Conservation (phyloP, 2,113 vertebrate genomes). For the Tetraodon nigroviridis region DNA sequence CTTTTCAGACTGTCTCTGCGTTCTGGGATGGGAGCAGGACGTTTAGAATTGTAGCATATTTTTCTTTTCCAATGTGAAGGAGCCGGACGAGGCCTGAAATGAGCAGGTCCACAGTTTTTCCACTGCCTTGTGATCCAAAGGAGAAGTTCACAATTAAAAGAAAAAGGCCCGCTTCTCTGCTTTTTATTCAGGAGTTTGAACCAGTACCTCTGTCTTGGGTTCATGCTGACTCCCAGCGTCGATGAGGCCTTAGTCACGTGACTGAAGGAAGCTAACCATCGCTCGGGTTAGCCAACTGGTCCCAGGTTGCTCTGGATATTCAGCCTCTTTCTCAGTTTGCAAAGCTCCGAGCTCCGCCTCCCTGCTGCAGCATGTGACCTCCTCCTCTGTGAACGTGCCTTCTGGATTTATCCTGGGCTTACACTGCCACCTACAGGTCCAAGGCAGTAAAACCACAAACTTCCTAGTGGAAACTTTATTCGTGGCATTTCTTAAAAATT, state of each 20-base stretch:
- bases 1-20: conserved; percentile 40
- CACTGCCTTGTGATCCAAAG: conserved; percentile 57
- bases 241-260: too few species aligned
- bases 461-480: conserved; percentile 31
- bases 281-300: too few species aligned
- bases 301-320: too few species aligned
- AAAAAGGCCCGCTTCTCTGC: conserved; percentile 1
- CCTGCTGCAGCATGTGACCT: too few species aligned
- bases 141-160: conserved; percentile 41
- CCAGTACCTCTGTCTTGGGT: too few species aligned
- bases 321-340: too few species aligned
- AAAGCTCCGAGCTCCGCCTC: too few species aligned
- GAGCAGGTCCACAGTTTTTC: conserved; percentile 33
- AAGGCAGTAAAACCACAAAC: conserved; percentile 2
- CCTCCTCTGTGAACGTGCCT: too few species aligned
- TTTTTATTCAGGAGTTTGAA: too few species aligned
- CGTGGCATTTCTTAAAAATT: conserved; percentile 40
- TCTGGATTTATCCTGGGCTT: not conserved
- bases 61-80: conserved; percentile 26
- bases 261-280: too few species aligned
- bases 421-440: conserved; percentile 30
- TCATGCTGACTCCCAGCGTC: too few species aligned
- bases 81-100: conserved; percentile 44
- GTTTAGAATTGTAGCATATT: conserved; percentile 39
- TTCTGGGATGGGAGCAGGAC: conserved; percentile 19